Evolutionary conservation across 2,797 vertebrate genomes (phyloP), one percentile per base, ranked within the genome.

Genomic region (Bradypus variegatus): DNA sequence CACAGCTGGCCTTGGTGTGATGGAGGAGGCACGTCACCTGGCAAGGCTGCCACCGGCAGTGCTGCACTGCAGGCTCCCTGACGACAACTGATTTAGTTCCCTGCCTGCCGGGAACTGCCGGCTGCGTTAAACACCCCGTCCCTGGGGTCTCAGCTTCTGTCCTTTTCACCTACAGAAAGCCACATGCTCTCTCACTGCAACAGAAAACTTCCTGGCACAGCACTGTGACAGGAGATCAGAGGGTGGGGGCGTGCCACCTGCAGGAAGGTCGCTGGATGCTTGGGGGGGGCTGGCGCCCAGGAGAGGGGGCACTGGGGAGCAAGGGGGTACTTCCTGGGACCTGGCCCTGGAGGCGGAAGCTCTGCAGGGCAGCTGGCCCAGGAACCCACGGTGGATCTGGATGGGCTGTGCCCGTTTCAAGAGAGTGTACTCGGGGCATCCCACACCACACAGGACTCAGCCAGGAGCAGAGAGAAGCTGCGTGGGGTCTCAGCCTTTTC

Each of bases 1-100:
- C 58, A 29, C 14, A 21, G 60, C 8, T 6, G 58, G 96, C 95
- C 95, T 96, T 89, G 80, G 94, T 0, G 0, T 86, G 96, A 95
- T 87, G 94, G 93, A 95, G 29, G 48, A 45, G 41, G 75, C 5
- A 1, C 2, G 18, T 76, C 78, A 4, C 65, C 81, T 10, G 3
- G 87, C 83, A 91, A 90, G 90, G 93, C 80, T 7, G 84, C 80
- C 6, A 72, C 89, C 2, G 64, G 91, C 41, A 11, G 53, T 23
- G 58, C 15, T 7, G 60, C 62, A 13, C 9, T 9, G 10, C 62
- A 18, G 62, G 27, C 70, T 76, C 86, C 84, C 93, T 27, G 3
- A 29, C 2, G 0, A 15, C 3, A 1, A 36, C 90, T 94, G 95
- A 92, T 94, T 95, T 82, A 94, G 94, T 69, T 64, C 55, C 48